Evolutionary conservation across 2,113 vertebrate genomes (phyloP).

Genomic region (Colaptes auratus): DNA sequence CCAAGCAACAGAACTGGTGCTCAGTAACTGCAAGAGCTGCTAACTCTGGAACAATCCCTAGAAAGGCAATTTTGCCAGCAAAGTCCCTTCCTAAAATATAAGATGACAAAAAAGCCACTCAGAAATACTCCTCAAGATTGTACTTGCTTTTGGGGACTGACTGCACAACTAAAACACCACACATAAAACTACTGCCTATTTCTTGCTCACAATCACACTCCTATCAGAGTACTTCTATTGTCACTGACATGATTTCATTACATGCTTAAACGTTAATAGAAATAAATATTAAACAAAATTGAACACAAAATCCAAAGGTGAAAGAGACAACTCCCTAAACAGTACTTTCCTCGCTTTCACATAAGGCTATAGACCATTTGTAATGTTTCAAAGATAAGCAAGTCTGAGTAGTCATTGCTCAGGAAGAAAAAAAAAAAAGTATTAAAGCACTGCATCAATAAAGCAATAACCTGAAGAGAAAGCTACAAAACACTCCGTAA

Average conservation of each 20-base stretch:
- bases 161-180: not conserved
- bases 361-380: constrained; percentile 16
- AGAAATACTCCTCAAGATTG: not conserved
- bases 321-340: constrained; percentile 24
- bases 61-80: not conserved
- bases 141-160: not conserved
- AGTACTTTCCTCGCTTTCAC: not conserved
- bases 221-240: not conserved
- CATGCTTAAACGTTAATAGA: not conserved
- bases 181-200: not conserved
- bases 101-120: accelerated
- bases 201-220: not conserved
- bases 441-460: constrained; percentile 24
- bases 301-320: not conserved
- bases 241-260: not conserved
- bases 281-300: not conserved
- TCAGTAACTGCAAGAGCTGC: not conserved
- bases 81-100: not conserved
- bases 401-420: constrained; percentile 15
- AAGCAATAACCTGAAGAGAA: constrained; percentile 22
- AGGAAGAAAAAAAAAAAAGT: not conserved
- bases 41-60: not conserved
- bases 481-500: constrained; percentile 39
- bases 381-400: constrained; percentile 46
- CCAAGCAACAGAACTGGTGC: not conserved